Evolutionary conservation across 1,140 invertebrate genomes (phyloP).

Genomic region (Cyrtorhinus lividipennis): DNA sequence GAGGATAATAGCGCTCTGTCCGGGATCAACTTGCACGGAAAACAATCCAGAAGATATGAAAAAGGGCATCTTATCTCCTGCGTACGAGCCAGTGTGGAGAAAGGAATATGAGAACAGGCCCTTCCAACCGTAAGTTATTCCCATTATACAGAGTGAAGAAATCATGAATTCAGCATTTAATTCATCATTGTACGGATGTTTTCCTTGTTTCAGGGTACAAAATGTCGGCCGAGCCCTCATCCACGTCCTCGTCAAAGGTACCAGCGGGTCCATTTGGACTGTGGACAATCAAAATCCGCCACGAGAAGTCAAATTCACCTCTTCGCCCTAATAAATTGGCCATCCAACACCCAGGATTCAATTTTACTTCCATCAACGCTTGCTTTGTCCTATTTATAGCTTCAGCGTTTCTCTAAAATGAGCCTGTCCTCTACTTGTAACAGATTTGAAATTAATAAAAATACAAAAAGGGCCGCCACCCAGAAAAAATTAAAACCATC

Average conservation of each 20-base stretch:
- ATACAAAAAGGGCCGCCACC: too few relatives aligned
- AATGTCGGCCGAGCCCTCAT: constrained; percentile 48
- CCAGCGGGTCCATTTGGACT: constrained; percentile 53
- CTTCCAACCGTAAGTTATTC: constrained; percentile 42
- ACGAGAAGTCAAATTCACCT: constrained; percentile 37
- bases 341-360: too few relatives aligned
- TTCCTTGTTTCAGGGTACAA: constrained; percentile 35
- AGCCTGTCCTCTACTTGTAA: too few relatives aligned
- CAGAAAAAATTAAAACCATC: too few relatives aligned
- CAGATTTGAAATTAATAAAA: too few relatives aligned
- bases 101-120: constrained; percentile 42
- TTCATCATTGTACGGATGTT: too few relatives aligned
- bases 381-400: too few relatives aligned
- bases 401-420: too few relatives aligned
- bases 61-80: constrained; percentile 42
- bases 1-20: constrained; percentile 38
- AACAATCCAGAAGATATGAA: constrained; percentile 34
- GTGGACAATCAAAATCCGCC: constrained; percentile 49
- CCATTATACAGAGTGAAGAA: too few relatives aligned
- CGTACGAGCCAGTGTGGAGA: constrained; percentile 53
- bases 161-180: background rate
- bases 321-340: constrained; percentile 16
- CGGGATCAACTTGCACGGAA: constrained; percentile 35
- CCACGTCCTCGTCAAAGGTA: constrained; percentile 44
- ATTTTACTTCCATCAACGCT: too few relatives aligned